Evolutionary conservation across 2,888 invertebrate species (phyloP).

Genomic region (Callimorpha dominula): DNA sequence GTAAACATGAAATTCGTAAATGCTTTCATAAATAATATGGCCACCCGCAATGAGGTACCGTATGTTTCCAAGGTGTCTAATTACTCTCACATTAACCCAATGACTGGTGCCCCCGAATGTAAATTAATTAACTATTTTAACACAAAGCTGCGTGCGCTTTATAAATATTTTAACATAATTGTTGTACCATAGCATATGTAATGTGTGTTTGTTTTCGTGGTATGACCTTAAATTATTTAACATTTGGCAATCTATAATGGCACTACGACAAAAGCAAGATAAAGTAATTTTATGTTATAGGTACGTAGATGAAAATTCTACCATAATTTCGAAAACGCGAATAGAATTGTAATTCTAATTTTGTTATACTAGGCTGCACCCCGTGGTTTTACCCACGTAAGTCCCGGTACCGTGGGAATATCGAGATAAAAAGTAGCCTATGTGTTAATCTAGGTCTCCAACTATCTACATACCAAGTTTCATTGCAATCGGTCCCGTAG

Average conservation of each 20-base stretch:
- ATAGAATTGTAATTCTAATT: too few species aligned
- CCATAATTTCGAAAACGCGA: too few species aligned
- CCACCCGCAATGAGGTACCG: background rate
- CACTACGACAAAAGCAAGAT: too few species aligned
- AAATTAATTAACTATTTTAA: conserved; percentile 30
- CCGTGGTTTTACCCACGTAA: too few species aligned
- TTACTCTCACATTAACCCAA: conserved; percentile 30
- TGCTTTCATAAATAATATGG: background rate
- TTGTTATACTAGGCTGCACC: too few species aligned
- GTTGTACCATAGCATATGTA: conserved; percentile 18
- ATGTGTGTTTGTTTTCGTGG: conserved; percentile 11
- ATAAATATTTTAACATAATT: conserved; percentile 18
- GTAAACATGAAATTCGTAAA: background rate
- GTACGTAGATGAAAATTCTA: too few species aligned
- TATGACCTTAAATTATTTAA: background rate
- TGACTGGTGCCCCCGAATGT: conserved; percentile 26
- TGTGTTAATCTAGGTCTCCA: too few species aligned
- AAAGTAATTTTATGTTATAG: too few species aligned
- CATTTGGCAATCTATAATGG: background rate
- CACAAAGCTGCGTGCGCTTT: conserved; percentile 16
- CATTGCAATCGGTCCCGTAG: too few species aligned
- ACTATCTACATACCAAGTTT: too few species aligned
- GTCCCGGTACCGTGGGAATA: too few species aligned
- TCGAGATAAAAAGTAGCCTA: too few species aligned
- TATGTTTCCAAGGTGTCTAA: conserved; percentile 17